Evolutionary conservation across 2,888 invertebrate genomes (phyloP).

Genomic region (Linyphia triangularis): DNA sequence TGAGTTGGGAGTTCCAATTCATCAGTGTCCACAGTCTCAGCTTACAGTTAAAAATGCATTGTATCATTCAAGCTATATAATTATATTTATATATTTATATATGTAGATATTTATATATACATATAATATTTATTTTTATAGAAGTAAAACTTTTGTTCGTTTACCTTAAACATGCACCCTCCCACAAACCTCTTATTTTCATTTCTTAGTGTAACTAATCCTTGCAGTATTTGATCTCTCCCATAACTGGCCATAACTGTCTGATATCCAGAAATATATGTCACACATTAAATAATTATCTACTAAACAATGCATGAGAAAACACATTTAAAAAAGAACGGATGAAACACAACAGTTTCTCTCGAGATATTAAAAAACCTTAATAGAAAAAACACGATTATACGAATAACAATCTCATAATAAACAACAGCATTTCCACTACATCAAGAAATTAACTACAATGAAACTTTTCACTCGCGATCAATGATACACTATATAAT

Average conservation of each 20-base stretch:
- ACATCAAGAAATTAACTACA: conserved; percentile 68
- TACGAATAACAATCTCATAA: conserved; percentile 67
- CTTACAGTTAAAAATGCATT: conserved; percentile 60
- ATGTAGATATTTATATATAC: conserved; percentile 68
- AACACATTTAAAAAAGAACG: conserved; percentile 37
- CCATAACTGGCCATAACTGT: conserved; percentile 65
- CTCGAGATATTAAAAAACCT: conserved; percentile 59
- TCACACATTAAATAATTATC: conserved; percentile 39
- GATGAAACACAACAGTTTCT: conserved; percentile 59
- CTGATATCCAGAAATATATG: conserved; percentile 50
- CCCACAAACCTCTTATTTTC: conserved; percentile 15
- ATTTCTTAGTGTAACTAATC: conserved; percentile 7
- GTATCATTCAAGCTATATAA: conserved; percentile 56
- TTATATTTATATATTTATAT: conserved; percentile 67
- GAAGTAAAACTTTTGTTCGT: conserved; percentile 70
- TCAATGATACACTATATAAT: conserved; percentile 63
- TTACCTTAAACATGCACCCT: conserved; percentile 39
- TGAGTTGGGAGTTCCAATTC: conserved; percentile 50
- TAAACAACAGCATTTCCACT: conserved; percentile 65
- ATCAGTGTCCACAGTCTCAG: conserved; percentile 46
- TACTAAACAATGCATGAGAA: conserved; percentile 32
- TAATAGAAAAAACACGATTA: conserved; percentile 63
- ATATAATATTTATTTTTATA: conserved; percentile 60
- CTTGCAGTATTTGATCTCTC: conserved; percentile 37
- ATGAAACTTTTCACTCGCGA: conserved; percentile 40